Base-by-base conservation (phyloP, 2,888 invertebrate species). In the Phragmatobia fuliginosa region DNA sequence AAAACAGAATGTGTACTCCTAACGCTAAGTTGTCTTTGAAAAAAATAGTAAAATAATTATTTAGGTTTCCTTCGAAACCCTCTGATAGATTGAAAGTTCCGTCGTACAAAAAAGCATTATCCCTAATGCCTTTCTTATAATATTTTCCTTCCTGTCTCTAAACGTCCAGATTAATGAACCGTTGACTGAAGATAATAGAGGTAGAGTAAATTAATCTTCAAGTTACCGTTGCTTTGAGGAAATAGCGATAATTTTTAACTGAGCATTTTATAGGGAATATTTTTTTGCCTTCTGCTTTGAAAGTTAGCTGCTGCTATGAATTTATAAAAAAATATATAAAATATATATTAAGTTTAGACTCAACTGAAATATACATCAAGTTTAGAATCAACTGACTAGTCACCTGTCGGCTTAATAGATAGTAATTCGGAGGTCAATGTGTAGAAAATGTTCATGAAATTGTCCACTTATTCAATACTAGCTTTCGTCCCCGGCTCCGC, bases 121-220 rank as follows among this genome's bases (percentile, higher is more conserved):
- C 4, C 31, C 16, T 56, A 62, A 70, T 67, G 62, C 45, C 60
- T 64, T 28, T 41, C 32, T 65, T n/a, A 45, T 70, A 59, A 66
- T 41, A 71, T 71, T 76, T 70, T 73, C 52, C 32, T 41, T 59
- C 69, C 56, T 66, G 33, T 58, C 62, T 62, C 41, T 41, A 62
- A 41, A 62, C 21, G 14, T 33, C 8, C 14, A 38, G 62, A 60
- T 77, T 70, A 60, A 77, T 73, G 59, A 77, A 64, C 25, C 41
- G 36, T 28, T n/a, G 41, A 49, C 25, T n/a, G 59, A 25, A 69
- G 45, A 69, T 66, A n/a, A 67, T 41, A 21, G 56, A 58, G n/a
- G 41, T 66, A 2, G n/a, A 16, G 31, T 59, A 41, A 59, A 66
- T 66, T 66, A 59, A 59, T 59, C 59, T 66, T 66, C 58, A 58